Evolutionary conservation across 2,888 invertebrate genomes (phyloP).

Genomic region (Neocrepidodera transversa): DNA sequence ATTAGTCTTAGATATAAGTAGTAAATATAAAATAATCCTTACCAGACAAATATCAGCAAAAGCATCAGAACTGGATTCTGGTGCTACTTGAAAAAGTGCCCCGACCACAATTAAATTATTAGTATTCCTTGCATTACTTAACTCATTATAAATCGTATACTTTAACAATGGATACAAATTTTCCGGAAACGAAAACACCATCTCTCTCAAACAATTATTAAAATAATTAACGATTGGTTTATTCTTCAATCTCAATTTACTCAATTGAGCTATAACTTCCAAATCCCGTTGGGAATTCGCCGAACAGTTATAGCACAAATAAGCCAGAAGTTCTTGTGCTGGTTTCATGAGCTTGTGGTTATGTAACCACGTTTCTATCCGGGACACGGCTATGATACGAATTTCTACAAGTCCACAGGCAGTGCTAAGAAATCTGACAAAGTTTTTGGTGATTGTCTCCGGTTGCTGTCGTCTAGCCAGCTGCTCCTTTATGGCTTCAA

Average conservation of each 20-base stretch:
- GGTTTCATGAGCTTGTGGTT: conserved; percentile 93
- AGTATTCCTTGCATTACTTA: conserved; percentile 89
- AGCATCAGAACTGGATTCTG: conserved; percentile 81
- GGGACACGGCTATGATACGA: conserved; percentile 77
- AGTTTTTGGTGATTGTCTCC: conserved; percentile 87
- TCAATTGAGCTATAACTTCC: conserved; percentile 78
- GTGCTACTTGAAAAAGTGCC: conserved; percentile 85
- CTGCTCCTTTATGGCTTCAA: conserved; percentile 89
- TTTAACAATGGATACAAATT: conserved; percentile 86
- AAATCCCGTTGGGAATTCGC: conserved; percentile 70
- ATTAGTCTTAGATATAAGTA: too few species aligned
- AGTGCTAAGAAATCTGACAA: conserved; percentile 82
- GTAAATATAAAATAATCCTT: too few species aligned
- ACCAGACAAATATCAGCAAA: conserved; percentile 83
- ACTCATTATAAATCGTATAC: conserved; percentile 93
- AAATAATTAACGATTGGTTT: conserved; percentile 91
- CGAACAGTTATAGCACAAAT: conserved; percentile 90
- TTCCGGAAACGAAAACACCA: conserved; percentile 84
- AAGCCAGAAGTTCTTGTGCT: conserved; percentile 90
- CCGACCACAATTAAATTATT: conserved; percentile 94
- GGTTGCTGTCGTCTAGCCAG: conserved; percentile 83
- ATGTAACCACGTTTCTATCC: conserved; percentile 93
- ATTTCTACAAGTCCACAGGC: conserved; percentile 89
- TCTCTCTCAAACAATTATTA: conserved; percentile 86
- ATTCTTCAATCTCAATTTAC: conserved; percentile 91